A percentile compares a stretch with the other conserved stretches of the same genome.
These are phyloP conservation scores for Gambelia wislizenii DNA, from an alignment of 2,797 vertebrate genomes.

Conservation along the genomic window DNA sequence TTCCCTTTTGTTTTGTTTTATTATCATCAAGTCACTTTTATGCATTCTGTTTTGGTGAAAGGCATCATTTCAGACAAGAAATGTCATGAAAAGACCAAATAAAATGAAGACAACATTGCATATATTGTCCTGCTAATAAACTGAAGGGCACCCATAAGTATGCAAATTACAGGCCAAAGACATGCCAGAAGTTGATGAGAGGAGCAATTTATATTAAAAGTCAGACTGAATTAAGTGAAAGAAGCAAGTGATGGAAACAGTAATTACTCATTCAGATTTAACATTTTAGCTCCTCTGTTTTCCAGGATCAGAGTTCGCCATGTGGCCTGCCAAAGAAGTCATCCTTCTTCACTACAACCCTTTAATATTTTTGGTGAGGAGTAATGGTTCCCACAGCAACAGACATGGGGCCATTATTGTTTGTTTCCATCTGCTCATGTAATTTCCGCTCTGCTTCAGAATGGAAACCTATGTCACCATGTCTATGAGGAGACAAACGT, in stretches of 20 bases:
- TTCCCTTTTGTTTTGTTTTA: background rate
- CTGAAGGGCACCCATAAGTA: constrained; percentile 13
- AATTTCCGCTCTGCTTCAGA: constrained; percentile 49
- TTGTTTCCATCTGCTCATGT: constrained; percentile 62
- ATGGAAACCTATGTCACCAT: constrained; percentile 40
- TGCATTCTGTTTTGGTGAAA: constrained; percentile 11
- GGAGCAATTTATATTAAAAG: constrained; percentile 63
- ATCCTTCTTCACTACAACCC: background rate
- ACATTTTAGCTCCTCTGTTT: constrained; percentile 55
- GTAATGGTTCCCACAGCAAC: constrained; percentile 57
- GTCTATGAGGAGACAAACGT: constrained; percentile 15
- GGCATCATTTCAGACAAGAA: constrained; percentile 36
- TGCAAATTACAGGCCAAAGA: background rate
- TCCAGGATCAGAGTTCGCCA: constrained; percentile 50
- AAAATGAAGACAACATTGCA: background rate
- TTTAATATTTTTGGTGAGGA: constrained; percentile 17
- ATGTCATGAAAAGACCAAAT: background rate
- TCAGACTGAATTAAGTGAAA: constrained; percentile 49
- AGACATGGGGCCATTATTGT: constrained; percentile 49
- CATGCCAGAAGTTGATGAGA: constrained; percentile 37
- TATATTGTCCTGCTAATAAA: constrained; percentile 29
- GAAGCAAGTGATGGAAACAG: constrained; percentile 22
- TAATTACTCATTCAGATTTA: constrained; percentile 40
- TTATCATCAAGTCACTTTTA: background rate
- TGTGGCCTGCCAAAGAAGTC: constrained; percentile 40